Conservation (phyloP, 2,113 vertebrate species). For the Crotalus helleri region DNA sequence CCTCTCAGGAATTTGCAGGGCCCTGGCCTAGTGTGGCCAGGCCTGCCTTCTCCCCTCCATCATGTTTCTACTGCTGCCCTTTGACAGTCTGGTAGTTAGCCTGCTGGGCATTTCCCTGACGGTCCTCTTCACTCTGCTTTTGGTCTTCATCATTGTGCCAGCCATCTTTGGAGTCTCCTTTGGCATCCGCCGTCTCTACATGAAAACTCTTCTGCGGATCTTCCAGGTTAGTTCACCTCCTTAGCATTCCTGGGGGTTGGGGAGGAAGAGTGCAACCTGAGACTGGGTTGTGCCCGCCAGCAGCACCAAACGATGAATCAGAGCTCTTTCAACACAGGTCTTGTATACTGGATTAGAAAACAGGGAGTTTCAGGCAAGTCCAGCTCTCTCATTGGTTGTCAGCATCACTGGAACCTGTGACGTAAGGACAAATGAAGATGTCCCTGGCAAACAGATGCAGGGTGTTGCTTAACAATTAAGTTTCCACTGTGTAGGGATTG, state of each 20-base stretch:
- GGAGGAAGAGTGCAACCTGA: background rate
- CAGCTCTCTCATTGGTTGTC: too few relatives aligned
- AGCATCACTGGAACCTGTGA: background rate
- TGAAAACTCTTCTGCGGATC: constrained; percentile 90
- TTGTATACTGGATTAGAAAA: background rate
- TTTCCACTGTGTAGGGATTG: background rate
- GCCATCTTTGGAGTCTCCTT: constrained; percentile 95
- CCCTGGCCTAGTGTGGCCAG: constrained; percentile 57
- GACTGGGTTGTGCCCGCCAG: background rate
- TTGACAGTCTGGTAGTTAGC: constrained; percentile 90
- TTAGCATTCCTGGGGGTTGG: background rate
- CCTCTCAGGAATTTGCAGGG: constrained; percentile 41
- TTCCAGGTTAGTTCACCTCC: constrained; percentile 82
- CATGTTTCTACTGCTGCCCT: constrained; percentile 82
- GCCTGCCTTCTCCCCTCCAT: constrained; percentile 55
- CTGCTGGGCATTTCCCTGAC: constrained; percentile 94
- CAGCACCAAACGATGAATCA: background rate
- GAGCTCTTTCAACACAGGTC: background rate
- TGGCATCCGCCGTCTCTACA: constrained; percentile 92
- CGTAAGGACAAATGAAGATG: too few relatives aligned
- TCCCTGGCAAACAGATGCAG: background rate
- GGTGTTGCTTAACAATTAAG: background rate
- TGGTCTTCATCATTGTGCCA: constrained; percentile 96
- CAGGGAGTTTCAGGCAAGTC: background rate
- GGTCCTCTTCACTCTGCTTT: constrained; percentile 91